phyloP scores from a whole-genome alignment of 2,888 invertebrate genomes.

The Tipula vernalis region DNA sequence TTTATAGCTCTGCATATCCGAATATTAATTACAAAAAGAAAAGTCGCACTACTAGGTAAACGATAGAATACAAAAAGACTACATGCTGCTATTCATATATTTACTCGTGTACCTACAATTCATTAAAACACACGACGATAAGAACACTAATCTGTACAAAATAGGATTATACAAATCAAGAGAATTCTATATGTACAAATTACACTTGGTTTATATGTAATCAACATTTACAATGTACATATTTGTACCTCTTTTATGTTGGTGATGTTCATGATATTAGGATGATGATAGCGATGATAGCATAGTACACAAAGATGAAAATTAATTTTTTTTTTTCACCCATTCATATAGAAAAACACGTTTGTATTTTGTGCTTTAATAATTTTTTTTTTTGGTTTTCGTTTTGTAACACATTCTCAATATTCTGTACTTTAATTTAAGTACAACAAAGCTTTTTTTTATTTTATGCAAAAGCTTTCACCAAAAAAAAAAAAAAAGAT shows the following conservation, averaged over 20 bases:
- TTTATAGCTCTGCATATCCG: too few relatives aligned
- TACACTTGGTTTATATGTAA: not conserved
- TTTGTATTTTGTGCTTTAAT: not conserved
- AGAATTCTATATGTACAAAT: not conserved
- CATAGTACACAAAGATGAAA: not conserved
- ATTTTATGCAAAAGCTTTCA: not conserved
- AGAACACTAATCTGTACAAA: not conserved
- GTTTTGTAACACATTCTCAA: not conserved
- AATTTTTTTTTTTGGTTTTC: not conserved
- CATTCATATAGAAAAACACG: not conserved
- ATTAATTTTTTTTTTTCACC: not conserved
- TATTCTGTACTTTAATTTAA: not conserved
- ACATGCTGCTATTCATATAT: too few relatives aligned
- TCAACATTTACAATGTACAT: not conserved
- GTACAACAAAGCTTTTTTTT: not conserved
- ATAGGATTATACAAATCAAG: not conserved
- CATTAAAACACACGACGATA: not conserved
- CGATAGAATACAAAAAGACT: too few relatives aligned
- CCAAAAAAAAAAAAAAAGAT: not conserved
- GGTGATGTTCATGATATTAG: not conserved
- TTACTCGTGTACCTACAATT: too few relatives aligned
- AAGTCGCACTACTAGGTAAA: too few relatives aligned
- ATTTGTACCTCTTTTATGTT: not conserved
- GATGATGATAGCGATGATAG: not conserved
- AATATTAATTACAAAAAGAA: too few relatives aligned